Base-by-base conservation (phyloP, 2,888 invertebrate species). In the Sarcophaga caerulescens region DNA sequence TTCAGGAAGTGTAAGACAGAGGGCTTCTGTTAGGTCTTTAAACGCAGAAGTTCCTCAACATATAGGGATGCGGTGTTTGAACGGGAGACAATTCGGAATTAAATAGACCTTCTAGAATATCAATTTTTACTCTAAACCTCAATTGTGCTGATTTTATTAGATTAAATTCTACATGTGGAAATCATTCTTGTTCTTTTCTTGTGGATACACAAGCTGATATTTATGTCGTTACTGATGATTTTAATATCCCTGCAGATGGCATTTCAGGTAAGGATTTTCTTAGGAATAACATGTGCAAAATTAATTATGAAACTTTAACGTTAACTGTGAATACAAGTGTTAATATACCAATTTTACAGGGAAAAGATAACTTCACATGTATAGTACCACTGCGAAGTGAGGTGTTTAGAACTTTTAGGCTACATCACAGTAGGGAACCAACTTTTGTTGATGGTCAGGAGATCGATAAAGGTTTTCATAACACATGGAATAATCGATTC, bases 1-100 rank as follows among this genome's bases (percentile, higher is more conserved):
- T 45, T 21, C 47, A 3, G 23, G 11, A 2, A 17, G 4, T 62
- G 21, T 21, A 21, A 47, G 10, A n/a, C 35, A 45, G 11, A 63
- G 62, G 23, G 3, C 23, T 62, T 74, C 14, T 63, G 73, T 70
- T 47, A 70, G 69, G 62, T n/a, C 35, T 79, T 79, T 79, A 79
- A 79, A 79, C 78, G 52, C 21, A 17, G 78, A 79, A 44, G 63
- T 12, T 70, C 78, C 63, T 63, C 78, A 79, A 65, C 78, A 70
- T 10, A 47, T 47, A 12, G 47, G 47, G 47, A 47, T 52, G 2
- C 17, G 23, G 23, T 63, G 47, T 14, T 19, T 11, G 60, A 25
- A 12, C 47, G 10, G 74, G 35, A 47, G 17, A 21, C 47, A 8
- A 47, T 1, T 47, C 47, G 25, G 12, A 44, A 14, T 45, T 45